A percentile compares a stretch with the other conserved stretches of the same genome.
Conservation (phyloP, 1,140 invertebrate genomes). For the Lysiphlebus fabarum region DNA sequence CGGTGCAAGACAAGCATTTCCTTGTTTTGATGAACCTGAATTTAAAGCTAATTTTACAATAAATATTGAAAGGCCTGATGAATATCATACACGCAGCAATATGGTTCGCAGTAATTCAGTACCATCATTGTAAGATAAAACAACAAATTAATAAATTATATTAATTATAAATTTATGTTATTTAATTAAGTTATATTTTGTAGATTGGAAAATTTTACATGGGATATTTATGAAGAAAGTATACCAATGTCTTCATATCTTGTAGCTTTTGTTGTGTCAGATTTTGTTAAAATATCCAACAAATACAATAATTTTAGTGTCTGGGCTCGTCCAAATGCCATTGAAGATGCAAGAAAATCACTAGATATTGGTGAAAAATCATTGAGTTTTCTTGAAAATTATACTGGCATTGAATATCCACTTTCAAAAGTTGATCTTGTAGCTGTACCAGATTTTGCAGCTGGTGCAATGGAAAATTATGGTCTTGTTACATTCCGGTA, state of each 20-base stretch:
- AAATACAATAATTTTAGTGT: slow-evolving; percentile 37
- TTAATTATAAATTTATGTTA: not conserved
- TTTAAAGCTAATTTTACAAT: slow-evolving; percentile 77
- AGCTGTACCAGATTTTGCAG: slow-evolving; percentile 63
- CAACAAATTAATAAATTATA: not conserved
- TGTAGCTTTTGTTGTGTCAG: slow-evolving; percentile 66
- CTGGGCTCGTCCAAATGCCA: slow-evolving; percentile 60
- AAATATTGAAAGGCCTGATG: slow-evolving; percentile 56
- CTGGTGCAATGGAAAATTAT: slow-evolving; percentile 58
- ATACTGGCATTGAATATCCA: slow-evolving; percentile 44
- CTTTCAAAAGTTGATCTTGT: slow-evolving; percentile 67
- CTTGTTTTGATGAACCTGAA: slow-evolving; percentile 85
- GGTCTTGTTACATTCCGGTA: slow-evolving; percentile 60
- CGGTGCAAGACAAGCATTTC: slow-evolving; percentile 79
- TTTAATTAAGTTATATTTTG: slow-evolving; percentile 8
- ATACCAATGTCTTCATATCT: slow-evolving; percentile 83
- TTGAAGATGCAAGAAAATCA: slow-evolving; percentile 58
- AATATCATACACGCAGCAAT: slow-evolving; percentile 52
- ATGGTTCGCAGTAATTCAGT: slow-evolving; percentile 40
- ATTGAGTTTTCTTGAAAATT: slow-evolving; percentile 39
- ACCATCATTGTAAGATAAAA: slow-evolving; percentile 27
- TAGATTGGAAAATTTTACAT: slow-evolving; percentile 43
- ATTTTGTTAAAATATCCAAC: slow-evolving; percentile 29
- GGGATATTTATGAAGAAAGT: slow-evolving; percentile 63
- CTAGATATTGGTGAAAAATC: slow-evolving; percentile 53